Base-by-base conservation (phyloP, 2,797 vertebrate genomes). In the Crenichthys baileyi region DNA sequence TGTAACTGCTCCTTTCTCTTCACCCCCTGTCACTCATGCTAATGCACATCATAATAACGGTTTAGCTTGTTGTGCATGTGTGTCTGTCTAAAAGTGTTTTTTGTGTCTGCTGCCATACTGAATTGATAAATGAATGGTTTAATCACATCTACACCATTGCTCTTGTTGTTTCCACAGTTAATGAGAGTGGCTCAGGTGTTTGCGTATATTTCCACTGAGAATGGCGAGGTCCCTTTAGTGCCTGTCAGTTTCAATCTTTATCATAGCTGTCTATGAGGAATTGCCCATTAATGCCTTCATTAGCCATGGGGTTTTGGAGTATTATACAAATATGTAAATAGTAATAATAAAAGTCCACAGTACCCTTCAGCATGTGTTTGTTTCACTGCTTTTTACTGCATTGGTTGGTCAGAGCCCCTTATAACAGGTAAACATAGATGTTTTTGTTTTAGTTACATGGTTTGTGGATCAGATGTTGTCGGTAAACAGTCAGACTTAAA, bases 1-100 rank as follows among this genome's bases (percentile, higher is more conserved):
- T 89, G 83, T 85, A 89, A 76, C 88, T 82, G 90, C 77, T 90
- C 85, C 50, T 85, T 79, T 87, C 86, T 73, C 63, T 90, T 91
- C 90, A 88, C 87, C 87, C 87, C 77, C 89, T 73, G 90, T 90
- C 91, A 90, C 71, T 93, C 88, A 87, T 80, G 83, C 85, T 90
- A 88, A 93, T 92, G 82, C 74, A 76, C 75, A 53, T 87, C 74
- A 79, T 89, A 90, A 82, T 41, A 70, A 53, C 39, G 78, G 56
- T 68, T 60, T 56, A 73, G 58, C 24, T 78, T 67, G 26, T 82
- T 70, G 72, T 80, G 73, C 36, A 36, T 44, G 73, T 60, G 31
- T 76, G 44, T 51, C 41, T 68, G 58, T 76, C 75, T 29, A 67
- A 31, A 39, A 12, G 55, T 46, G 72, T 71, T 76, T 78, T 44